Percentiles rank a stretch among this genome's conserved stretches.
phyloP scores from a whole-genome alignment of 2,888 invertebrate species.

The Xestobium rufovillosum region DNA sequence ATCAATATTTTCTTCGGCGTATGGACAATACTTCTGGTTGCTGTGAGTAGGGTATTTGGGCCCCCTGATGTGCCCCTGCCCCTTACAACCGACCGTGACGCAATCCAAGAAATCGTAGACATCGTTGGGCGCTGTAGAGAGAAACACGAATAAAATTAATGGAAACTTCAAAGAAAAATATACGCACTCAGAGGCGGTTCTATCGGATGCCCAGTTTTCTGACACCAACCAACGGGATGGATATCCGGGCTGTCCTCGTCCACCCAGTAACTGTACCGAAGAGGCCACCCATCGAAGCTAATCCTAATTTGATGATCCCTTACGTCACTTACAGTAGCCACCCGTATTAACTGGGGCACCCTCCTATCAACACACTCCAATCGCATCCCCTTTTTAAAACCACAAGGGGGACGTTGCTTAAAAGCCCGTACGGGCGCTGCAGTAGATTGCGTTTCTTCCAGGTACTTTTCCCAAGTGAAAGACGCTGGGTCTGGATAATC shows the following conservation, averaged over 20 bases:
- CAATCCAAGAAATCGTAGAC: slow-evolving; percentile 58
- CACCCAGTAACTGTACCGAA: slow-evolving; percentile 76
- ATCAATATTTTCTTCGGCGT: slow-evolving; percentile 53
- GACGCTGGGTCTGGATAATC: slow-evolving; percentile 60
- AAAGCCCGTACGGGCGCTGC: slow-evolving; percentile 79
- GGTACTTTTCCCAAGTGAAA: slow-evolving; percentile 82
- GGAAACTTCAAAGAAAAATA: slow-evolving; percentile 5
- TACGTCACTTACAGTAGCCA: slow-evolving; percentile 71
- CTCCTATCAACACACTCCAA: slow-evolving; percentile 81
- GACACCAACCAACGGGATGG: slow-evolving; percentile 89
- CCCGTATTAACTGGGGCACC: slow-evolving; percentile 76
- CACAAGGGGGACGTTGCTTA: slow-evolving; percentile 66
- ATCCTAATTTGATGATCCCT: slow-evolving; percentile 70
- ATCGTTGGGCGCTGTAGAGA: slow-evolving; percentile 54
- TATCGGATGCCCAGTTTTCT: slow-evolving; percentile 78
- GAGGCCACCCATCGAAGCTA: slow-evolving; percentile 85
- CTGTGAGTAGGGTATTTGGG: slow-evolving; percentile 68
- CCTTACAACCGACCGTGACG: slow-evolving; percentile 79
- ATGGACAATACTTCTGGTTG: slow-evolving; percentile 68
- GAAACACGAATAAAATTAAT: not conserved
- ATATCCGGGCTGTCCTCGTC: slow-evolving; percentile 87
- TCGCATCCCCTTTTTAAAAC: slow-evolving; percentile 78
- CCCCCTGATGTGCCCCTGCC: slow-evolving; percentile 80
- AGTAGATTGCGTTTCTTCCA: slow-evolving; percentile 63
- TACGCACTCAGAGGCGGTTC: slow-evolving; percentile 76